Conservation (phyloP, 2,888 invertebrate species). For the Chrysotoxum bicinctum region DNA sequence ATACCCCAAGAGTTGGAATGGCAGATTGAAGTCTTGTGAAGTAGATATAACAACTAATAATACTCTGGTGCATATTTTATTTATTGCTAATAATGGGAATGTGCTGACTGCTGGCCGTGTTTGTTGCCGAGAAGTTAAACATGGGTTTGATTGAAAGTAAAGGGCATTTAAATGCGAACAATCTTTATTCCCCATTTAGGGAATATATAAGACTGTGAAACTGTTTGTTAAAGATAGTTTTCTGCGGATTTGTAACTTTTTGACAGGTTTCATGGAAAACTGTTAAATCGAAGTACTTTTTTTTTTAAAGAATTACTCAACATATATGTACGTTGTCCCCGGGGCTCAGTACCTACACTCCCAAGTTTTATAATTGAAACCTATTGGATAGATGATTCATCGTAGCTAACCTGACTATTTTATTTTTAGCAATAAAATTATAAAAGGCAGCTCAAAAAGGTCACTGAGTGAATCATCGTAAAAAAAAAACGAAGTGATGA, state of each 20-base stretch:
- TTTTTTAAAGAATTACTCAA: not conserved
- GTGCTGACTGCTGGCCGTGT: not conserved
- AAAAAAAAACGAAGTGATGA: too few relatives aligned
- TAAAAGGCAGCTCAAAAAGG: too few relatives aligned
- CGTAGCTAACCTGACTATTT: too few relatives aligned
- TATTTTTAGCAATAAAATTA: too few relatives aligned
- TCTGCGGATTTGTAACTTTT: slow-evolving; percentile 4
- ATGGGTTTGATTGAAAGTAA: slow-evolving; percentile 14
- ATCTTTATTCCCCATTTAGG: not conserved
- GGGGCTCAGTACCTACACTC: too few relatives aligned
- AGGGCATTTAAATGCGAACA: not conserved
- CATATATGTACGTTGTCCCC: too few relatives aligned
- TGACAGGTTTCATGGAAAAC: slow-evolving; percentile 10
- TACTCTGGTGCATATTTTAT: slow-evolving; percentile 54
- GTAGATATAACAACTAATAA: slow-evolving; percentile 32
- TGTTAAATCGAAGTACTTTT: not conserved
- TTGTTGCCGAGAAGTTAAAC: not conserved
- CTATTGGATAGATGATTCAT: too few relatives aligned
- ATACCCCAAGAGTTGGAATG: slow-evolving; percentile 26
- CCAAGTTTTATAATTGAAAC: too few relatives aligned
- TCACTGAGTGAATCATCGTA: too few relatives aligned
- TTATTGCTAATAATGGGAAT: slow-evolving; percentile 32
- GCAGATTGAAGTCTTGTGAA: slow-evolving; percentile 60
- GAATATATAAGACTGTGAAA: slow-evolving; percentile 1
- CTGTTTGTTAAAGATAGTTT: slow-evolving; percentile 14